Percentiles rank a stretch among this genome's conserved stretches.
These are phyloP conservation scores for Montipora capitata DNA, from an alignment of 92 coral and sea anemone species.

Conservation along the genomic window DNA sequence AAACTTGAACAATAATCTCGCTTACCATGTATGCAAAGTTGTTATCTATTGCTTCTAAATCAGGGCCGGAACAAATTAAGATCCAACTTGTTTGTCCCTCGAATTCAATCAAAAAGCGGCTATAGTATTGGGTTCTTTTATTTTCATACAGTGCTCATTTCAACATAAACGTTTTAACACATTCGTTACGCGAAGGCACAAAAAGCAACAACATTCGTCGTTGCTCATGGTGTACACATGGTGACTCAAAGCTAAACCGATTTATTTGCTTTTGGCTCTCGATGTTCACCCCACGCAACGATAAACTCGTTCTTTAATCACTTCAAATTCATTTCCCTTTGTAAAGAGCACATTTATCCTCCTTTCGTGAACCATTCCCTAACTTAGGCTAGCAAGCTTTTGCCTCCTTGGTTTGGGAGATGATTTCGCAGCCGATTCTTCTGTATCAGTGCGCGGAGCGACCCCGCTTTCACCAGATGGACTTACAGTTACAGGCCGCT, in stretches of 20 bases:
- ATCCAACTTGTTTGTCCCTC: background rate
- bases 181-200: background rate
- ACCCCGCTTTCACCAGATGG: background rate
- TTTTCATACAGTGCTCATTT: too few species aligned
- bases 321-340: background rate
- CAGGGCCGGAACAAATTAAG: background rate
- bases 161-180: background rate
- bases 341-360: background rate
- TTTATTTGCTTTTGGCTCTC: background rate
- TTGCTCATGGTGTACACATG: background rate
- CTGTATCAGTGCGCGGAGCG: constrained; percentile 7
- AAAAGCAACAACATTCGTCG: background rate
- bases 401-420: background rate
- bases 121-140: too few species aligned
- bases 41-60: background rate
- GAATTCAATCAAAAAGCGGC: background rate
- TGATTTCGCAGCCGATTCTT: constrained; percentile 14
- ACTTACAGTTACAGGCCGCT: constrained; percentile 24
- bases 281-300: background rate
- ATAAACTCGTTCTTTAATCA: background rate
- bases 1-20: background rate
- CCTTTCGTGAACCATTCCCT: background rate
- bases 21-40: constrained; percentile 6
- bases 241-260: background rate
- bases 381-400: background rate